These are phyloP conservation scores for Hirundo rustica DNA, from an alignment of 2,797 vertebrate genomes.

Conservation along the genomic window DNA sequence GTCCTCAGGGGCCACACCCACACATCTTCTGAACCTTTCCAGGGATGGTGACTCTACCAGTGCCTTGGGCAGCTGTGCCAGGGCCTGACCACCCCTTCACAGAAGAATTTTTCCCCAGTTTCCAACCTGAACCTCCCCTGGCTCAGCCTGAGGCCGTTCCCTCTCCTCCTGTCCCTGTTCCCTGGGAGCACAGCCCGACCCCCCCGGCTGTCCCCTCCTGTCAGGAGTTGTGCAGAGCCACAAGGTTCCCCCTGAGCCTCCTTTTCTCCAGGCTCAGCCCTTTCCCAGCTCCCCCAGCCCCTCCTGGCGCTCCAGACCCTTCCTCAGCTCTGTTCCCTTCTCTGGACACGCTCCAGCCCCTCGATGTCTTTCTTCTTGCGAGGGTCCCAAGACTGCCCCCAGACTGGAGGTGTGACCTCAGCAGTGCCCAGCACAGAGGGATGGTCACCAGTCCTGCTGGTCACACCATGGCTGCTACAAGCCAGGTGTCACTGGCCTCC, in stretches of 20 bases:
- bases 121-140: background rate
- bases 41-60: background rate
- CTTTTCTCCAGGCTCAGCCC: background rate
- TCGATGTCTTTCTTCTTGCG: background rate
- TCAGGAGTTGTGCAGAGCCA: background rate
- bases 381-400: background rate
- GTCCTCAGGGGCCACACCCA: background rate
- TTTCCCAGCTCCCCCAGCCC: background rate
- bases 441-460: background rate
- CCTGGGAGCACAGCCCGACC: background rate
- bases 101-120: background rate
- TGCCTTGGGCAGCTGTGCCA: background rate
- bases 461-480: background rate
- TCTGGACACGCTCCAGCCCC: background rate
- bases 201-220: background rate
- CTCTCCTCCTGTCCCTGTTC: background rate
- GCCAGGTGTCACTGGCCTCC: background rate
- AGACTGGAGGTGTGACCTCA: background rate
- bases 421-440: background rate
- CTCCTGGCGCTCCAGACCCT: background rate
- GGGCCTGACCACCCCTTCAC: background rate
- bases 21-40: background rate
- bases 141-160: rapidly evolving
- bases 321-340: background rate
- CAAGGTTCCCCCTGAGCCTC: background rate